These are phyloP conservation scores for Acanthoscelides obtectus DNA, from an alignment of 2,888 invertebrate genomes.

Conservation along the genomic window DNA sequence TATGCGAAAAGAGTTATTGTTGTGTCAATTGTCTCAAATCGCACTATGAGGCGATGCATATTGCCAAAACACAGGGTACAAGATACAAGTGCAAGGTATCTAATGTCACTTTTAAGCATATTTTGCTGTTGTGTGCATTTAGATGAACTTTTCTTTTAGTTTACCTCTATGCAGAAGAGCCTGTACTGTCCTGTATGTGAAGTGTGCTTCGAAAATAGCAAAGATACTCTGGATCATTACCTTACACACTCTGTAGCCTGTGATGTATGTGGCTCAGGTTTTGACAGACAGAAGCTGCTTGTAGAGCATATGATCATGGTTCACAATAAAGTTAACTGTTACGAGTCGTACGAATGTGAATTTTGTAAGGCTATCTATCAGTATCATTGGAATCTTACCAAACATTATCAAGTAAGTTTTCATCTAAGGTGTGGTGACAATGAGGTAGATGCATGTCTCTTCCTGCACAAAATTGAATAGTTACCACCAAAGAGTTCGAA, in stretches of 20 bases:
- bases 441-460: too few relatives aligned
- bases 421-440: too few relatives aligned
- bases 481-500: too few relatives aligned
- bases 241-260: conserved; percentile 27
- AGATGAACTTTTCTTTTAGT: neutral
- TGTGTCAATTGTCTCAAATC: conserved; percentile 30
- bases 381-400: conserved; percentile 14
- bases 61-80: conserved; percentile 17
- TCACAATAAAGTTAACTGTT: conserved; percentile 23
- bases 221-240: conserved; percentile 21
- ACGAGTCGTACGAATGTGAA: conserved; percentile 17
- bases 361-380: conserved; percentile 17
- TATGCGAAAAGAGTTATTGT: conserved; percentile 17
- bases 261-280: conserved; percentile 27
- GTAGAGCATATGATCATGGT: conserved; percentile 26
- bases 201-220: conserved; percentile 2
- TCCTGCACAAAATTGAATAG: too few relatives aligned
- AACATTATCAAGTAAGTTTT: conserved; percentile 20
- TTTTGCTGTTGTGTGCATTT: neutral
- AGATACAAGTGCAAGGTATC: conserved; percentile 25
- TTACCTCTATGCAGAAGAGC: neutral
- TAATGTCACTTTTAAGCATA: neutral
- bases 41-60: conserved; percentile 29
- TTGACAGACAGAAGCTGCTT: conserved; percentile 26
- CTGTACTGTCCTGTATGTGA: conserved; percentile 8